phyloP scores from a whole-genome alignment of 2,888 invertebrate species.

The Drosophila paucipuncta region DNA sequence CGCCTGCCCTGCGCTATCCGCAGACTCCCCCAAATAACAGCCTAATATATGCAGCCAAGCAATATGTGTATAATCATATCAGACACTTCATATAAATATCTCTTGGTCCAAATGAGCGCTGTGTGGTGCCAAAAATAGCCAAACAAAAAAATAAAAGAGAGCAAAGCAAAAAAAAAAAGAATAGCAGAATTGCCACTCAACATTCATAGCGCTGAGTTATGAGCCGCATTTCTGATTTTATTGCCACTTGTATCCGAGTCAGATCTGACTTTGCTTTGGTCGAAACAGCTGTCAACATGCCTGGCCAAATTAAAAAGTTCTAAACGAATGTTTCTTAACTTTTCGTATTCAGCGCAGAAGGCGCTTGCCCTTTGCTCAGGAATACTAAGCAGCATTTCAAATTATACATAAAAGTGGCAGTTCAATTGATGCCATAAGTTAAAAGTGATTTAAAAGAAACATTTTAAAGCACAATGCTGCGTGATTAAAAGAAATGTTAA shows the following conservation, averaged over 20 bases:
- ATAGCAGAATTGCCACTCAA: conserved; percentile 56
- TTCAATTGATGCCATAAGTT: not conserved
- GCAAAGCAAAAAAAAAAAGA: not conserved
- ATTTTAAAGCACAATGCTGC: not conserved
- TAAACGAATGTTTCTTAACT: conserved; percentile 35
- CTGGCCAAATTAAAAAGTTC: conserved; percentile 54
- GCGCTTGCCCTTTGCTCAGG: conserved; percentile 9
- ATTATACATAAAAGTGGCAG: conserved; percentile 3
- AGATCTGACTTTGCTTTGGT: conserved; percentile 1
- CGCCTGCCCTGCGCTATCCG: not conserved
- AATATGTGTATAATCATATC: conserved; percentile 40
- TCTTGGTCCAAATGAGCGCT: conserved; percentile 26
- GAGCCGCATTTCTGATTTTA: conserved; percentile 62
- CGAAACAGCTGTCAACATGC: conserved; percentile 34
- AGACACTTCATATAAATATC: conserved; percentile 41
- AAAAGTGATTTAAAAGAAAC: conserved; percentile 16
- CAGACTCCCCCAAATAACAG: not conserved
- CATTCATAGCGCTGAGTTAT: conserved; percentile 65
- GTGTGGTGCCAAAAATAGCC: conserved; percentile 32
- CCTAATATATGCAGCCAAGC: conserved; percentile 7
- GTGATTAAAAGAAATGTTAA: not conserved
- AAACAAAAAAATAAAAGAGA: not conserved
- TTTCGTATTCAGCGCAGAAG: conserved; percentile 20
- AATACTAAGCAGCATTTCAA: conserved; percentile 24
- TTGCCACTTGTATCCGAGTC: conserved; percentile 33